Conservation (phyloP, 2,888 invertebrate species). For the Melieria omissa region DNA sequence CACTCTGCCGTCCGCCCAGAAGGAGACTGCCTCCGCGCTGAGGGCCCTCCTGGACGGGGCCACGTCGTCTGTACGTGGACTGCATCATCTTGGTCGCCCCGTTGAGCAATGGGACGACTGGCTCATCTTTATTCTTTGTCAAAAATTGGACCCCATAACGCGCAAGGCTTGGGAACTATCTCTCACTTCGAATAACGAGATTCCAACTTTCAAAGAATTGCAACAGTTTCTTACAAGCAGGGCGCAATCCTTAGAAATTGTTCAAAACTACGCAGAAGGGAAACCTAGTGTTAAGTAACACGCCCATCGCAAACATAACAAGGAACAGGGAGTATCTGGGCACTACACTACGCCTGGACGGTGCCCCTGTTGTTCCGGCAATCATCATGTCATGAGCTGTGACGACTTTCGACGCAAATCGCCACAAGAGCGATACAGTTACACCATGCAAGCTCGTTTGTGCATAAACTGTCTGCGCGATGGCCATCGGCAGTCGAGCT, state of each 20-base stretch:
- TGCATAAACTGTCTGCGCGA: conserved; percentile 4
- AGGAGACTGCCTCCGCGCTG: conserved; percentile 11
- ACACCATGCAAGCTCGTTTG: background rate
- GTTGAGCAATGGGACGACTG: conserved; percentile 28
- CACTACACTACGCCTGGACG: background rate
- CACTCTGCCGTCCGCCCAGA: background rate
- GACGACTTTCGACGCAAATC: background rate
- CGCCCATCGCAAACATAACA: background rate
- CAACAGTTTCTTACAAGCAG: background rate
- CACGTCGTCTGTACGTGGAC: background rate
- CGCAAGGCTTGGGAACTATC: conserved; percentile 3
- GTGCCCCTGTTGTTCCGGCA: background rate
- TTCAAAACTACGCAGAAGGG: background rate
- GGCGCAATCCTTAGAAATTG: background rate
- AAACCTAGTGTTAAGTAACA: background rate
- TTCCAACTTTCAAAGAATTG: conserved; percentile 7
- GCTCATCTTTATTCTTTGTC: conserved; percentile 15
- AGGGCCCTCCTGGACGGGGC: conserved; percentile 4
- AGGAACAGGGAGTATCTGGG: background rate
- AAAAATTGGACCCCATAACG: background rate
- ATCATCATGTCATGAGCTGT: background rate
- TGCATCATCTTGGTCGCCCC: conserved; percentile 22
- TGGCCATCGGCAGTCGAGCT: background rate
- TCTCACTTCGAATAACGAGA: background rate
- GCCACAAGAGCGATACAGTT: background rate